Evolutionary conservation across 2,797 vertebrate genomes (phyloP).

Genomic region (Poecilia velifera): DNA sequence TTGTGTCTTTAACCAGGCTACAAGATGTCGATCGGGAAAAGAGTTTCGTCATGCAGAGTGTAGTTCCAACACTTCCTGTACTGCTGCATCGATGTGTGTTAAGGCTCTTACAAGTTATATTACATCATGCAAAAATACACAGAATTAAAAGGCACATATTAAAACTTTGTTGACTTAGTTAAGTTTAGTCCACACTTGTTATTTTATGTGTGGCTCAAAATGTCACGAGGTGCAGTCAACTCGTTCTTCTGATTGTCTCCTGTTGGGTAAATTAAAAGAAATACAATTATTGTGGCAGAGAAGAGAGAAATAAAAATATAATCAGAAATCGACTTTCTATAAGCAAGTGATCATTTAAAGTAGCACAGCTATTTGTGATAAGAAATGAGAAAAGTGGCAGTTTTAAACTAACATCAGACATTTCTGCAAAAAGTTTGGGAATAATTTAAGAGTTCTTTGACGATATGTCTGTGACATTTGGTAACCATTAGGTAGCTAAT

Average conservation of each 20-base stretch:
- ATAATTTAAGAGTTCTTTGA: background rate
- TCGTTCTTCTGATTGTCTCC: background rate
- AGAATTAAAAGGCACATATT: background rate
- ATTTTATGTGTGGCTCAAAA: background rate
- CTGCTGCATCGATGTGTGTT: background rate
- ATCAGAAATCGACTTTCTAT: background rate
- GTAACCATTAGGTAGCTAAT: background rate
- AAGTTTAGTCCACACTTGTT: background rate
- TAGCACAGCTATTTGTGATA: background rate
- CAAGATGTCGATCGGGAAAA: background rate
- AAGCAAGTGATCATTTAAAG: background rate
- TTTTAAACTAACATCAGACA: background rate
- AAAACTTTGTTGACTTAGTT: background rate
- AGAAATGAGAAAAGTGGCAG: background rate
- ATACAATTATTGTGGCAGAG: background rate
- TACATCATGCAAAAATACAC: background rate
- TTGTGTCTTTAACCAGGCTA: constrained; percentile 13
- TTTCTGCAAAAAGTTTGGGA: background rate
- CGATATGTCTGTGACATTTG: background rate
- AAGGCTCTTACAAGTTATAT: background rate
- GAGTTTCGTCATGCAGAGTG: background rate
- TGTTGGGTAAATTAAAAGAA: background rate
- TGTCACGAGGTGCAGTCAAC: background rate
- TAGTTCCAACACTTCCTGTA: background rate
- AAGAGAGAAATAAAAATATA: background rate